Evolutionary conservation across 1,140 invertebrate genomes (phyloP), one percentile per base, ranked within the genome.

Genomic region (Drosophila nasuta): DNA sequence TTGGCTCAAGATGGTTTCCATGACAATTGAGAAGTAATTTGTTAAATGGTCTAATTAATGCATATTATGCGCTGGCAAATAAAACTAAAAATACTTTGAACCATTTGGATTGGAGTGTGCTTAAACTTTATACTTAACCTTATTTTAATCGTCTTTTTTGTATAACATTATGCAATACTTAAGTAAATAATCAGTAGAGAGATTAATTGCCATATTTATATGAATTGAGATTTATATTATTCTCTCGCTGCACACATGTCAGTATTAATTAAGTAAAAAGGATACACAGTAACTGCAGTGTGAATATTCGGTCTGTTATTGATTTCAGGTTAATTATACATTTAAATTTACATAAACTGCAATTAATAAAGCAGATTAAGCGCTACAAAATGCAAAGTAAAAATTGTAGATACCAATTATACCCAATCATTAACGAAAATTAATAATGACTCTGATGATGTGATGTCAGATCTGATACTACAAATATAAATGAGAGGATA

Each of bases 271-370:
- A 87, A 88, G 79, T 75, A 65, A 57, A 81, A 75, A 69, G 51
- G 78, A 75, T 68, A 63, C 62, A 57, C 49, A 67, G 77, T 70
- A 45, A 33, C 48, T 60, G 45, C 45, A 25, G 30, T 60, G 20
- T 56, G 71, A 60, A 73, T 68, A 72, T 54, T 48, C 43, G 35
- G 28, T 20, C 10, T 10, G 54, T 68, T 83, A 88, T 83, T 83
- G 82, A 88, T 88, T 88, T 87, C 82, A 80, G 77, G 76, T 77
- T 83, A 77, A 88, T 68, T 68, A 66, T 82, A 71, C 62, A 83
- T 88, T 83, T 77, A 83, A 80, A 88, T 88, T 82, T 75, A 69
- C 83, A 88, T 87, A 82, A 88, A 82, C 79, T 82, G 76, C 77
- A 88, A 87, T 87, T 87, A 87, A 87, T 88, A 77, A 80, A 66